These are phyloP conservation scores for Meriones unguiculatus DNA, from an alignment of 2,113 vertebrate genomes.

Conservation along the genomic window DNA sequence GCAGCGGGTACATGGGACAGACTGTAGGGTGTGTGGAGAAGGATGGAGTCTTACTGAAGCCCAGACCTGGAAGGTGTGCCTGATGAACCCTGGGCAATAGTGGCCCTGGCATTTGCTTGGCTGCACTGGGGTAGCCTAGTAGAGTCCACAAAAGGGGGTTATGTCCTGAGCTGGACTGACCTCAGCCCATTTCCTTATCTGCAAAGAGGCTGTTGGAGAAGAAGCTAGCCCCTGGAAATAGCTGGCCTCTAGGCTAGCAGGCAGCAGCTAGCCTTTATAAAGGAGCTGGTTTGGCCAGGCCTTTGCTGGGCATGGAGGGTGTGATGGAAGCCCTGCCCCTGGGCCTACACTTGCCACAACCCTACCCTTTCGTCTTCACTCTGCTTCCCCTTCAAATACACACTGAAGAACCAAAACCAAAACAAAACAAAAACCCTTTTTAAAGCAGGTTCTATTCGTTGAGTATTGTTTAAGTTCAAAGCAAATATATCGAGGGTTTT, in stretches of 20 bases:
- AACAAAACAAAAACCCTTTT: background rate
- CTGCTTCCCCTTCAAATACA: background rate
- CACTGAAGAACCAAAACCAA: background rate
- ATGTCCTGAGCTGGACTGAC: slow-evolving; percentile 52
- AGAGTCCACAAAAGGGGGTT: background rate
- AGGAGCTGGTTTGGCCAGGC: background rate
- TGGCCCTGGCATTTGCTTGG: background rate
- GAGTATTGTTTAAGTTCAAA: slow-evolving; percentile 4
- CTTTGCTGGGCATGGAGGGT: background rate
- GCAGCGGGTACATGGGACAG: rapidly evolving
- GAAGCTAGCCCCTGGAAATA: background rate
- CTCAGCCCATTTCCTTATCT: slow-evolving; percentile 71
- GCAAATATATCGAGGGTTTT: background rate
- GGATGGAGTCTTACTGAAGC: background rate
- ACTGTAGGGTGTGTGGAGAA: background rate
- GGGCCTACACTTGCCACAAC: background rate
- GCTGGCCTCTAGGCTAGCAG: background rate
- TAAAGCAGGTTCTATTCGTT: background rate
- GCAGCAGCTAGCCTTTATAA: background rate
- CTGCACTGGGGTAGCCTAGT: background rate
- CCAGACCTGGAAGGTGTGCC: background rate
- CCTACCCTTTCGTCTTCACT: background rate
- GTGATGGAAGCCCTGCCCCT: background rate
- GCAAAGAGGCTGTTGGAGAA: background rate
- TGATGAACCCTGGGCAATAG: background rate